Conservation (phyloP, 2,888 invertebrate genomes). For the Drosophila nr. fundita region DNA sequence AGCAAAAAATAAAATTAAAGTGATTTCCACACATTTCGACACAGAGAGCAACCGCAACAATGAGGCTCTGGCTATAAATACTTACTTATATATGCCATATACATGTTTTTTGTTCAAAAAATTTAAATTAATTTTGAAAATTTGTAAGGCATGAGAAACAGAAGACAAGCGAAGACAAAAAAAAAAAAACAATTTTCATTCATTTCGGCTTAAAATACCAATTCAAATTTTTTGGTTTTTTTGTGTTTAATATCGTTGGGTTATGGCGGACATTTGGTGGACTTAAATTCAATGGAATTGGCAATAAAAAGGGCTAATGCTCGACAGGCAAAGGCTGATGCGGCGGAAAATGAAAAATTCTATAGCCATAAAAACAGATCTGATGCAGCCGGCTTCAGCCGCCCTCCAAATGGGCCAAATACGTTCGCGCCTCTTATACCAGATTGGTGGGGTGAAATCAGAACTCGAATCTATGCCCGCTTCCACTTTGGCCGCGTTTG, state of each 20-base stretch:
- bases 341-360: conserved; percentile 29
- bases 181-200: conserved; percentile 34
- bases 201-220: conserved; percentile 38
- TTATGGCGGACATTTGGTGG: conserved; percentile 48
- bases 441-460: conserved; percentile 16
- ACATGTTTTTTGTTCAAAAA: conserved; percentile 37
- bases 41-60: conserved; percentile 69
- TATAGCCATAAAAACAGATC: conserved; percentile 58
- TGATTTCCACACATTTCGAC: conserved; percentile 67
- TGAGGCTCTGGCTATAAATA: conserved; percentile 72
- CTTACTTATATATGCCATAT: conserved; percentile 52
- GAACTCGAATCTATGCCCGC: conserved; percentile 55
- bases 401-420: conserved; percentile 20
- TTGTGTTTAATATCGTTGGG: conserved; percentile 15
- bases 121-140: conserved; percentile 43
- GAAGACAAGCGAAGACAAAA: conserved; percentile 37
- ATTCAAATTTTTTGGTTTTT: conserved; percentile 13
- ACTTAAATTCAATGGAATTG: conserved; percentile 71
- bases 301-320: conserved; percentile 78
- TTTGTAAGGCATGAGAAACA: conserved; percentile 10
- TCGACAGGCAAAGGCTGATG: conserved; percentile 4
- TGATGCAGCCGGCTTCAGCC: conserved; percentile 15
- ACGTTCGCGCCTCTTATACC: conserved; percentile 18
- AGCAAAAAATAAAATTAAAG: conserved; percentile 58
- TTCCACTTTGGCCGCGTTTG: conserved; percentile 73